These are phyloP conservation scores for Epinephelus lanceolatus DNA, from an alignment of 2,113 vertebrate genomes.

Conservation along the genomic window DNA sequence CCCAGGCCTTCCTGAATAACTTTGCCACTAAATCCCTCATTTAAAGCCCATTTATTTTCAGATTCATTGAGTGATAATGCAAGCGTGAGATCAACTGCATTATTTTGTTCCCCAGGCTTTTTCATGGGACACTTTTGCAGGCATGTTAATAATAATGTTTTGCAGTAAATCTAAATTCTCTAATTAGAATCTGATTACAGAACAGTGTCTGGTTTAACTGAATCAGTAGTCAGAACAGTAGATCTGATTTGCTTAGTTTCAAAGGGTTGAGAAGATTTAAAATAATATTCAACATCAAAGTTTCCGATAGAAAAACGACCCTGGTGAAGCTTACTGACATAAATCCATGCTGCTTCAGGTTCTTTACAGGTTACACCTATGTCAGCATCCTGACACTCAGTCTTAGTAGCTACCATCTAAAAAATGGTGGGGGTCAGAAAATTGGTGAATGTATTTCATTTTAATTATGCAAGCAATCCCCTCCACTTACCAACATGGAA, in stretches of 20 bases:
- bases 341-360: constrained; percentile 5
- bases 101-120: constrained; percentile 22
- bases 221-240: background rate
- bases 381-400: constrained; percentile 45
- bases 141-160: constrained; percentile 40
- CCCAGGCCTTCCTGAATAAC: constrained; percentile 18
- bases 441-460: constrained; percentile 72
- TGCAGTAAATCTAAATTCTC: constrained; percentile 22
- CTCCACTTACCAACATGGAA: constrained; percentile 84
- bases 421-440: constrained; percentile 52
- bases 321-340: constrained; percentile 18
- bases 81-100: constrained; percentile 31
- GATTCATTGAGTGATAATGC: constrained; percentile 38
- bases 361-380: constrained; percentile 42
- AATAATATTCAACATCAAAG: background rate
- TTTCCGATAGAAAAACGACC: constrained; percentile 8
- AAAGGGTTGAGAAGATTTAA: constrained; percentile 9
- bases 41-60: constrained; percentile 14
- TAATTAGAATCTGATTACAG: constrained; percentile 13
- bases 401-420: constrained; percentile 39
- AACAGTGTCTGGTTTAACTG: constrained; percentile 8
- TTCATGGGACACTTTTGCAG: constrained; percentile 26
- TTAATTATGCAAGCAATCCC: constrained; percentile 81
- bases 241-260: background rate
- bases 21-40: constrained; percentile 22